Percentiles rank a stretch among this genome's conserved stretches.
Evolutionary conservation across 2,888 invertebrate genomes (phyloP).

Genomic region (Ecliptopera silaceata): DNA sequence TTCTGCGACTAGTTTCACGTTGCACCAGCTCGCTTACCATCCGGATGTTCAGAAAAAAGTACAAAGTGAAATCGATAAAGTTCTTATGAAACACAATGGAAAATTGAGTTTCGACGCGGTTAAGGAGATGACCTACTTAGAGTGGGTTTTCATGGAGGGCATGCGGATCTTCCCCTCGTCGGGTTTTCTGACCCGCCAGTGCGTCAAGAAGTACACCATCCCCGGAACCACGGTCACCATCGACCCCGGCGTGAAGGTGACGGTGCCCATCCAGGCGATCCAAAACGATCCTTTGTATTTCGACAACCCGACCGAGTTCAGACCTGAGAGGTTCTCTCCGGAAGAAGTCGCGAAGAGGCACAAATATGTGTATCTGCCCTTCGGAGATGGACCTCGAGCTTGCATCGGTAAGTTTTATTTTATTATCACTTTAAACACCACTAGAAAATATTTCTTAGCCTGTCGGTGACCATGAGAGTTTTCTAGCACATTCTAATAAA

Average conservation of each 20-base stretch:
- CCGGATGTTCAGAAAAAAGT: constrained; percentile 55
- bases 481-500: no score
- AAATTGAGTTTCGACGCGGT: constrained; percentile 60
- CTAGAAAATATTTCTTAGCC: no score
- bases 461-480: no score
- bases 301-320: constrained; percentile 51
- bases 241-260: constrained; percentile 41
- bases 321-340: constrained; percentile 59
- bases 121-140: constrained; percentile 63
- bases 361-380: constrained; percentile 61
- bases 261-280: constrained; percentile 38
- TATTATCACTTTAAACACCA: no score
- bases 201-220: constrained; percentile 45
- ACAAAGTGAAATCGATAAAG: constrained; percentile 56
- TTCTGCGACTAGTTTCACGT: constrained; percentile 62
- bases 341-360: constrained; percentile 43
- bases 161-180: constrained; percentile 60
- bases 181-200: constrained; percentile 47
- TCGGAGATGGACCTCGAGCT: constrained; percentile 63
- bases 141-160: constrained; percentile 59
- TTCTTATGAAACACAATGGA: constrained; percentile 47
- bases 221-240: constrained; percentile 50
- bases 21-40: constrained; percentile 62
- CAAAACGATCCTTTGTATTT: constrained; percentile 63
- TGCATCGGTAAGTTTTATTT: constrained; percentile 64